Base-by-base conservation (phyloP, 2,888 invertebrate species). In the Drosophila kambysellisi region DNA sequence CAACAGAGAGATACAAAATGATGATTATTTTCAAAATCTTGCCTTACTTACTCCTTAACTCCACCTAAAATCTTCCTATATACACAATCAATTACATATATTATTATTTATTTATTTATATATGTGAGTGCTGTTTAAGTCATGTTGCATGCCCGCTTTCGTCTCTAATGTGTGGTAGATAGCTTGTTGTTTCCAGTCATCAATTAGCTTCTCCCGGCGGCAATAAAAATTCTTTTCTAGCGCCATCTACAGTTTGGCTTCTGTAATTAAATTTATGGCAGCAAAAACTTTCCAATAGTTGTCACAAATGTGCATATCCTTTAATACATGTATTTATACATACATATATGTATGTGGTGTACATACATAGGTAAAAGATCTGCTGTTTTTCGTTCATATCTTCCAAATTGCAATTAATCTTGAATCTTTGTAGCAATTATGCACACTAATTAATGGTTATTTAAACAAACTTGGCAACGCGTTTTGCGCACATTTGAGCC, bases 381-480 rank as follows among this genome's bases (percentile, higher is more conserved):
- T 57, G 29, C 37, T 48, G 32, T 17, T 51, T 60, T 71, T 58
- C n/a, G 37, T 8, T 37, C 72, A 75, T 86, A 88, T 85, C 87
- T 81, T 53, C 59, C 53, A 74, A 83, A 76, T 81, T 76, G 80
- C 79, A 85, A 85, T 85, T 85, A 85, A 86, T 88, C 87, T 82
- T 46, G 70, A 70, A 74, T 81, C 77, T 52, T 52, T 33, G 66
- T 51, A 52, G 83, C 81, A 86, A 88, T 86, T 85, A 88, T 82
- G 64, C 20, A 56, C 74, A 69, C 77, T 85, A 85, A 85, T 88
- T 85, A 88, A 85, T 85, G 77, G 81, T 75, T 61, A 83, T 83
- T 88, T 79, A 85, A 85, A 85, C 85, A 86, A 85, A 85, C 85
- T 86, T 79, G 83, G 88, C 86, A 88, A 88, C 86, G 88, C 88